Evolutionary conservation across 2,113 vertebrate genomes (phyloP), one percentile per base, ranked within the genome.

Genomic region (Mobula hypostoma): DNA sequence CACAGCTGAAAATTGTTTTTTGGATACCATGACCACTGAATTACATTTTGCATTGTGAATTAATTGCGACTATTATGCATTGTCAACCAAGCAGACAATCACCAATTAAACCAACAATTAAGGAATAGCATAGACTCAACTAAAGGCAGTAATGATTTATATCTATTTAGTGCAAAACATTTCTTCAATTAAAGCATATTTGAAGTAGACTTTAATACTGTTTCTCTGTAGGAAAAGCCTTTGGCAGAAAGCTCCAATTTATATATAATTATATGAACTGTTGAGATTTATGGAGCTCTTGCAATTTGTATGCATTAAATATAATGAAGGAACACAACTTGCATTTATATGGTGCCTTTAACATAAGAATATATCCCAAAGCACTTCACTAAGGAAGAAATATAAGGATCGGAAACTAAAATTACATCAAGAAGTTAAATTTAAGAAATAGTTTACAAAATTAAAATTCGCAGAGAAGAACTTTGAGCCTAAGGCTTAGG

Each of bases 71-170:
- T 8, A 92, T 72, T 72, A 70, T 36, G 66, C 66, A 70, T 92
- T 92, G 40, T 68, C n/a, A 92, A 70, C 88, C 88, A 92, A 92
- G 88, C 88, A 92, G 63, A 92, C 32, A 92, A 92, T 92, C 66
- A 92, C 88, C 66, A 92, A 92, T 92, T 92, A 92, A 92, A 70
- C 66, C 68, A 74, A 48, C 90, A 93, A 93, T 74, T 93, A 48
- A 93, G 68, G 68, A 48, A 74, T 14, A 93, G 70, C 36, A 92
- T 36, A 36, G 32, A 92, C 87, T 92, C 70, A 68, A 92, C 58
- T 93, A 74, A 93, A 48, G 90, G 32, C 90, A 72, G 32, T 48
- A 74, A 93, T 48, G 5, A 74, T 93, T 93, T 48, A 27, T 93
- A 74, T 72, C 36, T 48, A 40, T 72, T 93, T 48, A 72, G 70